Evolutionary conservation across 2,113 vertebrate species (phyloP).

Genomic region (Pygoscelis adeliae): DNA sequence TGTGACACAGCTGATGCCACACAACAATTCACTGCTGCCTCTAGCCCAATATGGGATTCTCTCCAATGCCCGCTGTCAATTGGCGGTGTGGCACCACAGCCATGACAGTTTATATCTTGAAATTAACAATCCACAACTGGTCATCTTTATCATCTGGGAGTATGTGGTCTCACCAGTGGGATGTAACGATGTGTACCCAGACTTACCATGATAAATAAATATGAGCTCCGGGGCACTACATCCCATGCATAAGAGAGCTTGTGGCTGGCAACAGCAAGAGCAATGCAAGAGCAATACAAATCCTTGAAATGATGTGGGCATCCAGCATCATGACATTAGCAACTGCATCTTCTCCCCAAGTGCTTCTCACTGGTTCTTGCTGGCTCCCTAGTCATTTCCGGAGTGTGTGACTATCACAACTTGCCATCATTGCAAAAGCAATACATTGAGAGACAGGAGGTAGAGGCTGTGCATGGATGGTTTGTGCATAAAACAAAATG

Average conservation of each 20-base stretch:
- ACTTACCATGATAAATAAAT: background rate
- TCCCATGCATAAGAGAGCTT: background rate
- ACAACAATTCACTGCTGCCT: background rate
- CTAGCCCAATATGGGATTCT: background rate
- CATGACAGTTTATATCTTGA: background rate
- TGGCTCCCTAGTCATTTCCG: background rate
- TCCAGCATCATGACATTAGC: background rate
- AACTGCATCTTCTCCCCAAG: background rate
- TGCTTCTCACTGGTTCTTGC: background rate
- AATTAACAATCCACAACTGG: background rate
- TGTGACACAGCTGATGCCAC: background rate
- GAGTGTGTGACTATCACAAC: background rate
- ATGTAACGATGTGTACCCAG: background rate
- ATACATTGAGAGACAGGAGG: background rate
- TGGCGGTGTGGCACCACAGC: background rate
- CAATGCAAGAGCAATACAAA: background rate
- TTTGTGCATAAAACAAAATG: background rate
- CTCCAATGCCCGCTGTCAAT: background rate
- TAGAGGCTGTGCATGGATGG: background rate
- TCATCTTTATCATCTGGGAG: background rate
- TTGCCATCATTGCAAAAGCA: background rate
- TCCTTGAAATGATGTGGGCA: background rate
- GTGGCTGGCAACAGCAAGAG: background rate
- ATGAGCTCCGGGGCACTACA: accelerated
- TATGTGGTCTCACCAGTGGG: background rate